Evolutionary conservation across 2,888 invertebrate species (phyloP), one percentile per base, ranked within the genome.

Genomic region (Eupithecia tripunctaria): DNA sequence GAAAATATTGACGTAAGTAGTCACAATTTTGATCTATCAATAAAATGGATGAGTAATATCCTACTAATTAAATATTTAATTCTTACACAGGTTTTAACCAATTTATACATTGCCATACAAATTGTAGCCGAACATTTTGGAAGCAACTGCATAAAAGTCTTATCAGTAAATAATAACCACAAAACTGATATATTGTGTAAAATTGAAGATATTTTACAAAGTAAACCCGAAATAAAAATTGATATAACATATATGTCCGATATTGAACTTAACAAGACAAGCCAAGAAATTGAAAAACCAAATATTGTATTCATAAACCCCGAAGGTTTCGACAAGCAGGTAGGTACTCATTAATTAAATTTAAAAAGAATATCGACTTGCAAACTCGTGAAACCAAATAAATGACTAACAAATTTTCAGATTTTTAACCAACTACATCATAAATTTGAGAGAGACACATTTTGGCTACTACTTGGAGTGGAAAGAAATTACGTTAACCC

Each of bases 91-190:
- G 43, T 72, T 60, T 43, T 56, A n/a, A 68, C 56, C 6, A 68
- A 60, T 59, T 60, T 75, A 66, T 72, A 72, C 59, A 64, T 72
- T 6, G 43, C 56, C 29, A 65, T 72, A 36, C 72, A 72, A 72
- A 72, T 72, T 25, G 68, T 68, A 32, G 68, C 68, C 25, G 36
- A 68, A 36, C 25, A 68, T 36, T 36, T 65, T 18, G 25, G 68
- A 36, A 68, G 59, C 14, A 68, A 64, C 25, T 25, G 1, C 12
- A 60, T 72, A 18, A 68, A 72, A 43, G 43, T 72, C 59, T 60
- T 72, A 14, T 41, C 65, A 8, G 25, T 72, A 12, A 65, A 65
- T n/a, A 14, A 65, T 59, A 68, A 65, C 10, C 32, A 32, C 3
- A 32, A 43, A 68, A 64, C 43, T 5, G 59, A 68, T 36, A 7